Evolutionary conservation across 2,113 vertebrate species (phyloP).

Genomic region (Paradisaea rubra): DNA sequence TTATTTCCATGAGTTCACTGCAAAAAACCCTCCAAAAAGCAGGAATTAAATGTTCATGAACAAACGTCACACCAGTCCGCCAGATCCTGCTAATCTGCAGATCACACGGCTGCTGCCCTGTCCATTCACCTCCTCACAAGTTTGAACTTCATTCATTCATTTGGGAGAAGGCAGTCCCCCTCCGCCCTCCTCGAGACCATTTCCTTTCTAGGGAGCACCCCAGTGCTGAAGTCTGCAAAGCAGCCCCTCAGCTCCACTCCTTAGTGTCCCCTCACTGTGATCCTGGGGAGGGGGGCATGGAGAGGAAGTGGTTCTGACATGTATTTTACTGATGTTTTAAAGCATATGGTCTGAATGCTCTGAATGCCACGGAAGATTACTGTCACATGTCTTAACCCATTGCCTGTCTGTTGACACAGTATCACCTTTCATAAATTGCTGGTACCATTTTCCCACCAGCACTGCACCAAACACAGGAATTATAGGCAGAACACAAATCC

Average conservation of each 20-base stretch:
- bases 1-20: background rate
- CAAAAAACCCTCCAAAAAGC: background rate
- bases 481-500: constrained; percentile 16
- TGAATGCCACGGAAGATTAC: constrained; percentile 27
- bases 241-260: background rate
- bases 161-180: background rate
- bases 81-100: background rate
- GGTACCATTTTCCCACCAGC: constrained; percentile 42
- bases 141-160: background rate
- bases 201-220: background rate
- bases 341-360: constrained; percentile 42
- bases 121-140: background rate
- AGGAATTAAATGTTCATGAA: background rate
- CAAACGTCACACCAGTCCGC: background rate
- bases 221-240: background rate
- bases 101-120: background rate
- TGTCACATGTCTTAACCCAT: constrained; percentile 21
- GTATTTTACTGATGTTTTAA: constrained; percentile 39
- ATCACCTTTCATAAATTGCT: constrained; percentile 59
- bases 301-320: constrained; percentile 18
- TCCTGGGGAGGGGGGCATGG: background rate
- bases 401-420: constrained; percentile 17
- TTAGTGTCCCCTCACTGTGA: background rate
- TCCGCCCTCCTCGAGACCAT: background rate
- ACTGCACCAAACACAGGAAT: constrained; percentile 39